Percentiles rank a stretch among this genome's conserved stretches.
These are phyloP conservation scores for Oophaga pumilio DNA, from an alignment of 2,113 vertebrate species.

Conservation along the genomic window DNA sequence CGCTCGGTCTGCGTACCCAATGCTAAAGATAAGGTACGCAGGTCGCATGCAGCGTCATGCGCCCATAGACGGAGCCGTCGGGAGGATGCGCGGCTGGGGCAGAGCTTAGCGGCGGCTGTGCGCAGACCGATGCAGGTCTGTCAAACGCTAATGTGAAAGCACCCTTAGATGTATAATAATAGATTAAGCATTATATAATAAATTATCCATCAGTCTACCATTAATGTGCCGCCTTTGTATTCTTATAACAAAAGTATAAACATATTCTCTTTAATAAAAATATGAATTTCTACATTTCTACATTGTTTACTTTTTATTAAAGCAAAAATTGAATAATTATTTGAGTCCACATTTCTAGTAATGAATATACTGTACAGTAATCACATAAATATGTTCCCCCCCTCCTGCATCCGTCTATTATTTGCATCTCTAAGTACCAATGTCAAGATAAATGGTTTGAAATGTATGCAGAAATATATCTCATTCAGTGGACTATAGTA, in stretches of 20 bases:
- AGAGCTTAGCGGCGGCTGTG: too few species aligned
- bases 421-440: not conserved
- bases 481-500: conserved; percentile 24
- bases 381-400: not conserved
- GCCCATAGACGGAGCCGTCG: too few species aligned
- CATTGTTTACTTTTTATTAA: not conserved
- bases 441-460: not conserved
- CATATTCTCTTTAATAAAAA: not conserved
- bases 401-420: not conserved
- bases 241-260: not conserved
- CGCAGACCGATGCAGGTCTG: too few species aligned
- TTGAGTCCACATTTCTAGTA: not conserved
- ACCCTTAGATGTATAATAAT: too few species aligned
- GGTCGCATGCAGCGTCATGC: too few species aligned
- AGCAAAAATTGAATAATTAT: not conserved
- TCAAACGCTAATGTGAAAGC: too few species aligned
- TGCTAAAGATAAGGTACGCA: too few species aligned
- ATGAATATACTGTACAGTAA: not conserved
- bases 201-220: not conserved
- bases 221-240: not conserved
- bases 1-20: too few species aligned
- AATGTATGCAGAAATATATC: conserved; percentile 27
- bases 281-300: not conserved
- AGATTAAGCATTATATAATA: not conserved
- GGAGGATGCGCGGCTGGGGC: too few species aligned